These are phyloP conservation scores for Sakesphorus luctuosus DNA, from an alignment of 2,113 vertebrate species.

Conservation along the genomic window DNA sequence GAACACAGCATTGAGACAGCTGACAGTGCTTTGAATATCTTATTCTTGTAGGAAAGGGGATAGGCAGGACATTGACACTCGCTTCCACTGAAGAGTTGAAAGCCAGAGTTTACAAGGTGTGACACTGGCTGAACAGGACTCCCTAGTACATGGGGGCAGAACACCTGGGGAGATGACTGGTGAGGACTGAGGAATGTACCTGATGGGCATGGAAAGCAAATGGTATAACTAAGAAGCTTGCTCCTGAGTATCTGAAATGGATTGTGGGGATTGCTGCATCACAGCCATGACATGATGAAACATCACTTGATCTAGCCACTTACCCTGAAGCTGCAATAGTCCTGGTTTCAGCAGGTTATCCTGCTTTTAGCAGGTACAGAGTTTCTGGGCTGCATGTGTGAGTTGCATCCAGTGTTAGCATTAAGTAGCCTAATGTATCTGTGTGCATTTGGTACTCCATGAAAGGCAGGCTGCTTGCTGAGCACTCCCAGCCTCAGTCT, in stretches of 20 bases:
- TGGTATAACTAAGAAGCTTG: not conserved
- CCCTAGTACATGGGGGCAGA: not conserved
- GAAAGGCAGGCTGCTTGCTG: not conserved
- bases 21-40: constrained; percentile 51
- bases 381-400: not conserved
- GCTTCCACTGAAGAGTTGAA: not conserved
- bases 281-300: not conserved
- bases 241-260: not conserved
- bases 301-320: not conserved
- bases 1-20: not conserved
- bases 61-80: not conserved
- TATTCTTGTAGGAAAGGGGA: not conserved
- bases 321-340: not conserved
- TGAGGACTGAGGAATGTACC: not conserved
- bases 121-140: not conserved
- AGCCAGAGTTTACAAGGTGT: not conserved
- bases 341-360: not conserved
- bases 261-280: not conserved
- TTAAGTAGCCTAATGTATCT: not conserved
- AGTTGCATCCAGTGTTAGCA: not conserved
- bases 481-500: not conserved
- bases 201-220: not conserved
- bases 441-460: not conserved
- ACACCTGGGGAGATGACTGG: not conserved
- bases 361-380: not conserved